These are phyloP conservation scores for Buathra laborator DNA, from an alignment of 2,888 invertebrate genomes.

Conservation along the genomic window DNA sequence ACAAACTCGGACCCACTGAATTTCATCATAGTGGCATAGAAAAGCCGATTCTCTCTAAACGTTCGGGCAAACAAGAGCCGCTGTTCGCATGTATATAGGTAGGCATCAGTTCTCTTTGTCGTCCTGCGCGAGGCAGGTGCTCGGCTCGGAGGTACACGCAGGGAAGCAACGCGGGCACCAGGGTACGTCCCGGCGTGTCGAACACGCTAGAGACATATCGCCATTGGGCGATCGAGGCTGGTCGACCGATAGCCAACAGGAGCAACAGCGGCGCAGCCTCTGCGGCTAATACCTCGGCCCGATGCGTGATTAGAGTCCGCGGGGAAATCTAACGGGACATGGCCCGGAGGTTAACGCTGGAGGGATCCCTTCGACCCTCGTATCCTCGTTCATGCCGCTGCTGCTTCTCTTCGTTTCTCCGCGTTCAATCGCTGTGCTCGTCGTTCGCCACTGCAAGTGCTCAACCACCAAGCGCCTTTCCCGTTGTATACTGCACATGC, in stretches of 20 bases:
- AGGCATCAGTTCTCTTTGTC: conserved; percentile 48
- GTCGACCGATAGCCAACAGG: conserved; percentile 46
- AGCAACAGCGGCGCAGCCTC: conserved; percentile 38
- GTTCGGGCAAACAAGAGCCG: conserved; percentile 28
- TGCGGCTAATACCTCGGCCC: conserved; percentile 78
- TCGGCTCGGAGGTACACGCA: conserved; percentile 38
- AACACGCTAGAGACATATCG: conserved; percentile 76
- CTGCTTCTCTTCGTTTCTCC: conserved; percentile 36
- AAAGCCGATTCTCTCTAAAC: not conserved
- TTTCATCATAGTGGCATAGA: not conserved
- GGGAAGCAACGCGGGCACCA: conserved; percentile 21
- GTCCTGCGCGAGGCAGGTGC: conserved; percentile 35
- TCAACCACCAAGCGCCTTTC: conserved; percentile 16
- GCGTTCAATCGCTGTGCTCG: conserved; percentile 30
- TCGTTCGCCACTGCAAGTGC: conserved; percentile 28
- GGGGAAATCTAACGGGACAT: conserved; percentile 83
- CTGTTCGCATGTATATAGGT: not conserved
- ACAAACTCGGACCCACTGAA: too few species aligned
- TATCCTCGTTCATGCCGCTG: conserved; percentile 56
- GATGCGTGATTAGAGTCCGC: conserved; percentile 82
- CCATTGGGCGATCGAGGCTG: conserved; percentile 70
- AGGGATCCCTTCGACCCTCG: conserved; percentile 46
- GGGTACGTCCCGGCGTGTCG: conserved; percentile 71
- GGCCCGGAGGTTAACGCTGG: conserved; percentile 74
- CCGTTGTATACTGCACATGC: conserved; percentile 13